phyloP scores from a whole-genome alignment of 2,888 invertebrate genomes.

The Heliothis peltigera region DNA sequence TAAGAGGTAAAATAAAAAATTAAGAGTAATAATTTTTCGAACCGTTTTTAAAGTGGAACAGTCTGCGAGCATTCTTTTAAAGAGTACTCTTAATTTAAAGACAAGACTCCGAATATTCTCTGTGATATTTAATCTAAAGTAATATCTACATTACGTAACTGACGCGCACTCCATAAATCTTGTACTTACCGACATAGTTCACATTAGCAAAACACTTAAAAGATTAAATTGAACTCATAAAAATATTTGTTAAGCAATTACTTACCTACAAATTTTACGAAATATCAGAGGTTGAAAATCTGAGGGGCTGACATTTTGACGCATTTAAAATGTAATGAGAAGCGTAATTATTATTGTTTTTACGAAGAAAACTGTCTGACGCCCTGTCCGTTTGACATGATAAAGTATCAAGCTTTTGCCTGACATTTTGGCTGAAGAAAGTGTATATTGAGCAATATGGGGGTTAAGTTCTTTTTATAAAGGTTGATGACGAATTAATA shows the following conservation, averaged over 20 bases:
- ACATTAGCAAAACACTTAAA: constrained; percentile 8
- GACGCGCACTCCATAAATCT: constrained; percentile 3
- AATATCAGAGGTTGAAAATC: constrained; percentile 18
- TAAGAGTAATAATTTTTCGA: not conserved
- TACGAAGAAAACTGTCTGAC: constrained; percentile 24
- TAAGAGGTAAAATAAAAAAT: not conserved
- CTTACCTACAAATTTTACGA: constrained; percentile 37
- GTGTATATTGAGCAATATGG: constrained; percentile 1
- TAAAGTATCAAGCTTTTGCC: constrained; percentile 24
- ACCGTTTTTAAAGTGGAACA: not conserved
- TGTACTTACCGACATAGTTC: constrained; percentile 2
- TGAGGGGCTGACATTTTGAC: constrained; percentile 44
- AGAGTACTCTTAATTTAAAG: too few relatives aligned
- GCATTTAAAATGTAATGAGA: constrained; percentile 26
- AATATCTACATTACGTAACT: constrained; percentile 2
- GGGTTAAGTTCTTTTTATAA: constrained; percentile 8
- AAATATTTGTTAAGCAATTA: constrained; percentile 40
- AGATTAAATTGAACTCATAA: constrained; percentile 5
- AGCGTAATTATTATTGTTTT: constrained; percentile 35
- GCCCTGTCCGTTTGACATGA: constrained; percentile 13
- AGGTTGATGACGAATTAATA: not conserved
- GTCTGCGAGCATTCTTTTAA: not conserved
- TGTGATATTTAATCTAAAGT: not conserved
- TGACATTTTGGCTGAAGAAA: constrained; percentile 28
- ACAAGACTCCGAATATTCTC: not conserved